phyloP scores from a whole-genome alignment of 2,888 invertebrate species.

The Hermaeophaga mercurialis region DNA sequence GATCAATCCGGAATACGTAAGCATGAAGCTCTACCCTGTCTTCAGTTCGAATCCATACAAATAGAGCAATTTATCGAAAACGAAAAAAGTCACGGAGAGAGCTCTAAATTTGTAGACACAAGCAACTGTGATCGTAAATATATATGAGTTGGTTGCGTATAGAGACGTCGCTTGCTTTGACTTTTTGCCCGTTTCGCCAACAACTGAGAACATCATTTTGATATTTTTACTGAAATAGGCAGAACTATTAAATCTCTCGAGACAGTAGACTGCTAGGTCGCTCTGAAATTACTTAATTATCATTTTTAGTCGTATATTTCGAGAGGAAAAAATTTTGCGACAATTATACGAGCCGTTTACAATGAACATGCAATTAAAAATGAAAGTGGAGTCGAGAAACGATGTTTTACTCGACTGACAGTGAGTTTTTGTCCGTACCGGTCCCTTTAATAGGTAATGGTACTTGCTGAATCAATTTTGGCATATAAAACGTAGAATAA shows the following conservation, averaged over 20 bases:
- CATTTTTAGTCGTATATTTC: slow-evolving; percentile 31
- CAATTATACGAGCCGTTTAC: too few relatives aligned
- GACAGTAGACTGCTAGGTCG: slow-evolving; percentile 15
- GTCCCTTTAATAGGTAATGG: not conserved
- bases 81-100: slow-evolving; percentile 38
- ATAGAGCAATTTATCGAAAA: slow-evolving; percentile 48
- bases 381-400: slow-evolving; percentile 11
- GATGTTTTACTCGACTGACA: too few relatives aligned
- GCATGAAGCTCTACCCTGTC: too few relatives aligned
- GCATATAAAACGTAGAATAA: too few relatives aligned
- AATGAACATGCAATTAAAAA: slow-evolving; percentile 15
- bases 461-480: not conserved
- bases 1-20: too few relatives aligned
- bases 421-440: not conserved
- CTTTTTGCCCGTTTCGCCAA: slow-evolving; percentile 41
- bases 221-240: slow-evolving; percentile 37
- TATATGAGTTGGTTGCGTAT: too few relatives aligned
- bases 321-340: slow-evolving; percentile 16
- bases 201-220: slow-evolving; percentile 39
- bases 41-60: slow-evolving; percentile 45
- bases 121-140: slow-evolving; percentile 46
- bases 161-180: slow-evolving; percentile 48
- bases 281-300: slow-evolving; percentile 36
- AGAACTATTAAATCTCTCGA: slow-evolving; percentile 32
- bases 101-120: slow-evolving; percentile 45